phyloP scores from a whole-genome alignment of 2,113 vertebrate species.

The Xerus inauris region DNA sequence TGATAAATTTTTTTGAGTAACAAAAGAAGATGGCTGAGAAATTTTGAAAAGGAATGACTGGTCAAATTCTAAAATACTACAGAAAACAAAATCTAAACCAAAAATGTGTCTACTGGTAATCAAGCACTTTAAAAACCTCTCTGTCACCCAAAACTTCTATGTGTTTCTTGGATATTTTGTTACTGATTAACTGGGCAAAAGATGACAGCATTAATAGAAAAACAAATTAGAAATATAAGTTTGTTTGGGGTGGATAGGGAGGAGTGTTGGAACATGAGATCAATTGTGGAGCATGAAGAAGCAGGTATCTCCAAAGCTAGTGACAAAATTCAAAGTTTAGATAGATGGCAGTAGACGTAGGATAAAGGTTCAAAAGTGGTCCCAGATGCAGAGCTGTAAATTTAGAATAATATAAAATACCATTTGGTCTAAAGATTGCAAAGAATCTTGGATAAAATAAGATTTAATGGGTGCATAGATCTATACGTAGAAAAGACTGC shows the following conservation, averaged over 20 bases:
- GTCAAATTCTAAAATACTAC: not conserved
- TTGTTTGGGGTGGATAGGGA: not conserved
- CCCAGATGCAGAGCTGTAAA: not conserved
- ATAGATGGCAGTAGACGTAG: not conserved
- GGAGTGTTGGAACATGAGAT: not conserved
- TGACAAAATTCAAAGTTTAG: not conserved
- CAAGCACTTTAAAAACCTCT: not conserved
- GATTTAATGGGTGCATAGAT: not conserved
- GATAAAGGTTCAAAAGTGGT: not conserved
- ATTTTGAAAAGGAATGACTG: not conserved
- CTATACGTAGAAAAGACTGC: not conserved
- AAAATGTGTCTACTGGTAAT: constrained; percentile 2
- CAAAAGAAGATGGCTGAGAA: not conserved
- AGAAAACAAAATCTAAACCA: not conserved
- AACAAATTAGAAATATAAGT: not conserved
- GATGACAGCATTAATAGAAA: not conserved
- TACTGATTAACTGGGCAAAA: not conserved
- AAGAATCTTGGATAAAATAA: not conserved
- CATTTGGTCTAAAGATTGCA: not conserved
- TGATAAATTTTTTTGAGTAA: not conserved
- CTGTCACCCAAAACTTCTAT: not conserved
- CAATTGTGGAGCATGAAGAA: not conserved
- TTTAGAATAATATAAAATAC: not conserved
- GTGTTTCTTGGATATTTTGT: constrained; percentile 14
- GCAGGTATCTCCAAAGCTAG: not conserved